phyloP scores from a whole-genome alignment of 92 coral and sea anemone genomes.

The Meandrina meandrites region DNA sequence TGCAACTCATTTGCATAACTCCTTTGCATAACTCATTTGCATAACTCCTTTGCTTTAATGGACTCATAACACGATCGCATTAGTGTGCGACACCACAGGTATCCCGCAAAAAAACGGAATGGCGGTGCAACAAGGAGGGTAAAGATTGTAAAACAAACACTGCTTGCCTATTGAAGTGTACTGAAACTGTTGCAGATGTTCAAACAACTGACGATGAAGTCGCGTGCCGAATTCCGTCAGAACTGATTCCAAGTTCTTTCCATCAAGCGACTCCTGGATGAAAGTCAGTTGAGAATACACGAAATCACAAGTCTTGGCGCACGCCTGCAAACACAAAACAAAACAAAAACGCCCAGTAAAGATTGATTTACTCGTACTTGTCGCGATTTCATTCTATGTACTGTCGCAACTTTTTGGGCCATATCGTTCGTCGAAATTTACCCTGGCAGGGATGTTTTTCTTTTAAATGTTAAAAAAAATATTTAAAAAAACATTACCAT shows the following conservation, averaged over 20 bases:
- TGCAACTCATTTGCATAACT: no score
- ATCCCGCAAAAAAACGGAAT: background rate
- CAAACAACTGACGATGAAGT: constrained; percentile 86
- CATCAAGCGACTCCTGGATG: constrained; percentile 87
- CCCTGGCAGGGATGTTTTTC: no score
- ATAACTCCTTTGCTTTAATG: no score
- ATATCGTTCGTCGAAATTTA: no score
- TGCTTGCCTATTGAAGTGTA: constrained; percentile 86
- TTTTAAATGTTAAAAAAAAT: background rate
- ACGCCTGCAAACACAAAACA: constrained; percentile 60
- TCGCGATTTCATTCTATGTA: no score
- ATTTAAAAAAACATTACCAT: constrained; percentile 14
- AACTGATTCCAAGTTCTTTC: constrained; percentile 93
- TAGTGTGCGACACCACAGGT: no score
- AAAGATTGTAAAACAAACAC: background rate
- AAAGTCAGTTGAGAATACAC: constrained; percentile 71
- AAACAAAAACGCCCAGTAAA: background rate
- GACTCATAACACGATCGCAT: no score
- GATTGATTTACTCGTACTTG: no score
- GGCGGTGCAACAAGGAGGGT: background rate
- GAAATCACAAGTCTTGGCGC: constrained; percentile 89
- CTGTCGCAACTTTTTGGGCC: no score
- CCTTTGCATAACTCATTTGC: no score
- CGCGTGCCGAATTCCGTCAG: constrained; percentile 95
- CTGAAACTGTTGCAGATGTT: constrained; percentile 91